Evolutionary conservation across 1,140 invertebrate genomes (phyloP).

Genomic region (Pseudomyrmex cubaensis): DNA sequence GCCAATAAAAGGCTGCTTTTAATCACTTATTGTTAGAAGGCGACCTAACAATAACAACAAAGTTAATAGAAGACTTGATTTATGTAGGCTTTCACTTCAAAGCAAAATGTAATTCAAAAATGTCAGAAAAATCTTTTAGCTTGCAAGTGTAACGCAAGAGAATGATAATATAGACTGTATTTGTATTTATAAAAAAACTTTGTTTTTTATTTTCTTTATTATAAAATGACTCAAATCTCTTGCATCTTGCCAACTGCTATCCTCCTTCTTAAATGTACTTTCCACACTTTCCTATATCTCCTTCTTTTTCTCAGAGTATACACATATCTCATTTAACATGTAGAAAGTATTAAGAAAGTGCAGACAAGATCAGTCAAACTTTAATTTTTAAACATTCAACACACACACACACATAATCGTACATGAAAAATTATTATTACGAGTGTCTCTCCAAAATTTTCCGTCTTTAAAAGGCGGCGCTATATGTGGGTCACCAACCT

Average conservation of each 20-base stretch:
- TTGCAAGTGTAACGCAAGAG: no score
- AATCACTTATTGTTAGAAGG: background rate
- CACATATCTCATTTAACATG: conserved; percentile 20
- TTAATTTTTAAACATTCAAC: no score
- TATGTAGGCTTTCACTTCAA: background rate
- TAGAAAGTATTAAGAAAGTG: conserved; percentile 34
- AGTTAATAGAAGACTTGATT: conserved; percentile 24
- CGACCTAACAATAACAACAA: conserved; percentile 19
- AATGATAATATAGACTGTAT: no score
- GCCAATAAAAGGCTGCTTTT: background rate
- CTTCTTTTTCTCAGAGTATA: background rate
- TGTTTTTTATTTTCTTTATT: background rate
- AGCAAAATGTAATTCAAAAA: background rate
- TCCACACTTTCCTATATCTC: background rate
- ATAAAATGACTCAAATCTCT: background rate
- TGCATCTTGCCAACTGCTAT: background rate
- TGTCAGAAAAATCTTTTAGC: background rate
- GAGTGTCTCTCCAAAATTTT: no score
- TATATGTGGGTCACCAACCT: background rate
- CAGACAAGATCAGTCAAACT: background rate
- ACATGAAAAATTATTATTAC: no score
- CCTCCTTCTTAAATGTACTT: background rate
- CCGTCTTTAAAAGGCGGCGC: no score
- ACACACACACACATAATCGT: no score
- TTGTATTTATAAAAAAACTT: no score